Conservation (phyloP, 1,140 invertebrate species). For the Tetramorium simillimum region DNA sequence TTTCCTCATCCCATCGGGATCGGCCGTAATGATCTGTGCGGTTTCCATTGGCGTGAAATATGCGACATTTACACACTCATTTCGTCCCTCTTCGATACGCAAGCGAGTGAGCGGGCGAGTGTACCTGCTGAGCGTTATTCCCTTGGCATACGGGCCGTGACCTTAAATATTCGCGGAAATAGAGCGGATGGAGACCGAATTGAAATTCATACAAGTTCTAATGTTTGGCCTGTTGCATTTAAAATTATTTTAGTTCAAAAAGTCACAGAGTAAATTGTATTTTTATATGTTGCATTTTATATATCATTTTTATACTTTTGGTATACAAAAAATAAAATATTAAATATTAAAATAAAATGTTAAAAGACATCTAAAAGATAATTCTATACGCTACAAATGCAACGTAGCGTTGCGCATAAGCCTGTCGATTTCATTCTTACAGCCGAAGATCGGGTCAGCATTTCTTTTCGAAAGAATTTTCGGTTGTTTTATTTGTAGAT, state of each 20-base stretch:
- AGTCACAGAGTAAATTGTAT: background rate
- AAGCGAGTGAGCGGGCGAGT: conserved; percentile 4
- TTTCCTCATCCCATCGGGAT: conserved; percentile 73
- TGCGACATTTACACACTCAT: conserved; percentile 76
- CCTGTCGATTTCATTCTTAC: background rate
- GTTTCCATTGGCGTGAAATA: conserved; percentile 78
- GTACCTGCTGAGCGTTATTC: conserved; percentile 58
- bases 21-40: conserved; percentile 75
- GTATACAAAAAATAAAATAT: background rate
- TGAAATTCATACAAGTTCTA: background rate
- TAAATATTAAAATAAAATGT: background rate
- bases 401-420: no score
- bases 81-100: conserved; percentile 52
- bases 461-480: background rate
- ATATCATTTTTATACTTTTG: background rate
- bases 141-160: conserved; percentile 32
- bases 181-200: conserved; percentile 41
- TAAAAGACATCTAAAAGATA: background rate
- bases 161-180: conserved; percentile 62
- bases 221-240: background rate
- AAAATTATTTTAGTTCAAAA: no score
- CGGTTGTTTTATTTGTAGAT: background rate
- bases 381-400: background rate
- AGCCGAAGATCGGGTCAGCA: background rate
- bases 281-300: background rate